These are phyloP conservation scores for Cyanoderma ruficeps DNA, from an alignment of 2,113 vertebrate genomes.

Conservation along the genomic window DNA sequence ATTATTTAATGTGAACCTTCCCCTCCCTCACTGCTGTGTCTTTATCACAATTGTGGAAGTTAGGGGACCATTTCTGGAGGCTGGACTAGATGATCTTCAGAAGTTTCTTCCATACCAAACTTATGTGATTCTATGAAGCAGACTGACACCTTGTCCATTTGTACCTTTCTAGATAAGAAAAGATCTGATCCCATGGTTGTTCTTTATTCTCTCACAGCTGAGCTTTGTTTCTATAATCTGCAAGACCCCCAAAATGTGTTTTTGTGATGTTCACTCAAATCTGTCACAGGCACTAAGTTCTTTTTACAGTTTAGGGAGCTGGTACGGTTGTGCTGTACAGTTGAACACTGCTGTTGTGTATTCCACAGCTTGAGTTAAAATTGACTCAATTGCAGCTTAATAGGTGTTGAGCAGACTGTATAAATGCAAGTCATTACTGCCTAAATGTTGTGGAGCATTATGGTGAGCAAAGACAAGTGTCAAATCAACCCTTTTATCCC, in stretches of 20 bases:
- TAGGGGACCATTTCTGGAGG: background rate
- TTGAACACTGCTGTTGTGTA: background rate
- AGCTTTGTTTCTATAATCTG: background rate
- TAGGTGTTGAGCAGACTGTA: background rate
- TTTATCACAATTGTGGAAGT: background rate
- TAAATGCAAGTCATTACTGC: constrained; percentile 19
- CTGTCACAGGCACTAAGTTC: background rate
- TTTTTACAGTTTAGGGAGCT: background rate
- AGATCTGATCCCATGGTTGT: fast-evolving
- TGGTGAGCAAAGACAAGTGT: constrained; percentile 3
- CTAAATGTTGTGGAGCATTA: background rate
- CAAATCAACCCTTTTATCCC: constrained; percentile 36
- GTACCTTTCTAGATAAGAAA: background rate
- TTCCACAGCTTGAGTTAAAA: constrained; percentile 23
- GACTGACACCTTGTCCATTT: background rate
- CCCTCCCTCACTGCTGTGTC: fast-evolving
- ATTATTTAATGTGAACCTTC: background rate
- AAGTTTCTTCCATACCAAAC: background rate
- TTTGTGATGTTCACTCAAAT: background rate
- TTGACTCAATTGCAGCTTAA: background rate
- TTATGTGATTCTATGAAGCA: background rate
- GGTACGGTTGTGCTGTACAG: background rate
- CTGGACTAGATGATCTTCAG: background rate
- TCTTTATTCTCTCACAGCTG: background rate
- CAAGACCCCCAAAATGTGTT: background rate